Conservation (phyloP, 1,140 invertebrate genomes). For the Psix sp. region DNA sequence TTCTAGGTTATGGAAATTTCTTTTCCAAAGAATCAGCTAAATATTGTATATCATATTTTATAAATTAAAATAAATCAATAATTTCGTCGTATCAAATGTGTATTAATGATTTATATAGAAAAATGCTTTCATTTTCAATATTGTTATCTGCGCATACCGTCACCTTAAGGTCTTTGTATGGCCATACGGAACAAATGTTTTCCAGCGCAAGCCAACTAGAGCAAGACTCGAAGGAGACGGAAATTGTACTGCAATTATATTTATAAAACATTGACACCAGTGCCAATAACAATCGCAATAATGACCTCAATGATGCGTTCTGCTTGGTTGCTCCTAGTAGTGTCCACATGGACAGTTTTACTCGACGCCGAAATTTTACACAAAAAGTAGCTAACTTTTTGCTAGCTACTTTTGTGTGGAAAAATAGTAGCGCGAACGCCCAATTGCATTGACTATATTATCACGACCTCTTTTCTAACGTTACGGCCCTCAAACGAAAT, state of each 20-base stretch:
- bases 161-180: conserved; percentile 29
- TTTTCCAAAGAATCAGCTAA: too few species aligned
- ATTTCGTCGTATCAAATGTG: too few species aligned
- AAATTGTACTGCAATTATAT: conserved; percentile 52
- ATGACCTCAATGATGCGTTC: conserved; percentile 54
- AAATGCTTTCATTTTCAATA: conserved; percentile 3
- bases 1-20: too few species aligned
- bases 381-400: too few species aligned
- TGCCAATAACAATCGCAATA: conserved; percentile 56
- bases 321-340: conserved; percentile 18
- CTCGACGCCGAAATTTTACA: conserved; percentile 42
- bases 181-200: conserved; percentile 44
- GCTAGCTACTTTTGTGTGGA: conserved; percentile 30
- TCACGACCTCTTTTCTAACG: conserved; percentile 66
- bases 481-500: conserved; percentile 64
- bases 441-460: conserved; percentile 53
- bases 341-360: conserved; percentile 21
- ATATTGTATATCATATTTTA: not conserved
- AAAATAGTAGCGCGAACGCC: conserved; percentile 30
- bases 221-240: conserved; percentile 62
- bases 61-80: not conserved
- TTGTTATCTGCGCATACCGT: conserved; percentile 10
- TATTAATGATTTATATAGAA: not conserved
- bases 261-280: conserved; percentile 56
- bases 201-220: conserved; percentile 46